Conservation (phyloP, 1,140 invertebrate species). For the Amyelois transitella region DNA sequence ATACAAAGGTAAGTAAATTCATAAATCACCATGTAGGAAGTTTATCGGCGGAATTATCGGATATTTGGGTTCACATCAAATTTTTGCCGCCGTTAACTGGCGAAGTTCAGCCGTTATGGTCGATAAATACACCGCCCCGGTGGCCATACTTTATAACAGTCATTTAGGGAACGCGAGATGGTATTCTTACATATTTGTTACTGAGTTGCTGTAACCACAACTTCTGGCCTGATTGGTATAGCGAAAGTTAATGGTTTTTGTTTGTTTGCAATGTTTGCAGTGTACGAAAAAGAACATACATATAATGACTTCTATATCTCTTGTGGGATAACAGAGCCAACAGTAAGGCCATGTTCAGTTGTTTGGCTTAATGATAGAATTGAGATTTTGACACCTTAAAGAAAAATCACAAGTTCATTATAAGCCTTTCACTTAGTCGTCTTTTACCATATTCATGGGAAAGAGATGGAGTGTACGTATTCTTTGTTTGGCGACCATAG, state of each 20-base stretch:
- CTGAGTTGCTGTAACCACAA: not conserved
- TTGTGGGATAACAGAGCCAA: not conserved
- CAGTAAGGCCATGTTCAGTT: no score
- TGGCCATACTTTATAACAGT: not conserved
- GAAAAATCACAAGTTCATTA: not conserved
- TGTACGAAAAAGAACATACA: no score
- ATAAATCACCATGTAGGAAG: conserved; percentile 14
- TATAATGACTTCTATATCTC: not conserved
- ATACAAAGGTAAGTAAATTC: not conserved
- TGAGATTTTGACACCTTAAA: no score
- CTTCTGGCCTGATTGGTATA: not conserved
- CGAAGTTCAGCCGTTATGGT: conserved; percentile 26
- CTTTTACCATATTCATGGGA: no score
- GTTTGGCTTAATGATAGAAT: no score
- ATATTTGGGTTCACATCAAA: conserved; percentile 27
- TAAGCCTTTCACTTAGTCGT: no score
- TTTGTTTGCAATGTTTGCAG: not conserved
- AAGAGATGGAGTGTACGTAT: no score
- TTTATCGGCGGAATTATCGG: not conserved
- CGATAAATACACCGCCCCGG: conserved; percentile 25
- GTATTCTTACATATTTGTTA: not conserved
- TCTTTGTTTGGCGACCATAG: no score
- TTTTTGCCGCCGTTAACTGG: conserved; percentile 29
- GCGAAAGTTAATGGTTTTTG: not conserved
- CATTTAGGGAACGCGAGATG: not conserved